Evolutionary conservation across 2,113 vertebrate genomes (phyloP).

Genomic region (Chionodraco myersi): DNA sequence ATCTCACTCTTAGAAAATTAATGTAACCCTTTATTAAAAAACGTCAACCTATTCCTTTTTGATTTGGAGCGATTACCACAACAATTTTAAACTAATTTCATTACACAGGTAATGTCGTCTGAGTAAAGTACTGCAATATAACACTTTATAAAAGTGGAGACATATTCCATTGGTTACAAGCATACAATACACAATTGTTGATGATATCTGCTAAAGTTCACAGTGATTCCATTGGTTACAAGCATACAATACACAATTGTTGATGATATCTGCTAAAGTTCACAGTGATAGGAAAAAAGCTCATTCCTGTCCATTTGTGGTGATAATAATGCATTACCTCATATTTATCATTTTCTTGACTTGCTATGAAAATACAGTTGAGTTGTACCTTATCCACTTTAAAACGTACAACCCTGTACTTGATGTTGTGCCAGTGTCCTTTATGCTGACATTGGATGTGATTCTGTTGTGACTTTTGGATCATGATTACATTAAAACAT

Average conservation of each 20-base stretch:
- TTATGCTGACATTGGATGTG: neutral
- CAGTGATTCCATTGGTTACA: conserved; percentile 67
- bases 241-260: conserved; percentile 35
- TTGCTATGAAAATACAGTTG: conserved; percentile 13
- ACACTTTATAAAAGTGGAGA: conserved; percentile 75
- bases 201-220: conserved; percentile 68
- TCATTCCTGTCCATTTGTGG: neutral
- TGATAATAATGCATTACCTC: conserved; percentile 21
- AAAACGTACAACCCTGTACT: conserved; percentile 10
- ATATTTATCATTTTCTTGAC: conserved; percentile 30
- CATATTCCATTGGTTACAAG: conserved; percentile 46
- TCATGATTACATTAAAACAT: neutral
- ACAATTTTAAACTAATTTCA: conserved; percentile 25
- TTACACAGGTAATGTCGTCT: conserved; percentile 46
- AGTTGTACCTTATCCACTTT: conserved; percentile 11
- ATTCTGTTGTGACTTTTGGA: neutral
- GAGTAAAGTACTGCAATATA: conserved; percentile 55
- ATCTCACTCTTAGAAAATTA: neutral
- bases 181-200: conserved; percentile 33
- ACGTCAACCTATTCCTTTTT: conserved; percentile 7
- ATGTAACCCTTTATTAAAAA: neutral
- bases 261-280: conserved; percentile 58
- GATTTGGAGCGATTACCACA: neutral
- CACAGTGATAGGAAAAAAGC: conserved; percentile 70
- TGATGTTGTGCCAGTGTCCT: neutral